phyloP scores from a whole-genome alignment of 2,797 vertebrate species.

The Craterocephalus amniculus region DNA sequence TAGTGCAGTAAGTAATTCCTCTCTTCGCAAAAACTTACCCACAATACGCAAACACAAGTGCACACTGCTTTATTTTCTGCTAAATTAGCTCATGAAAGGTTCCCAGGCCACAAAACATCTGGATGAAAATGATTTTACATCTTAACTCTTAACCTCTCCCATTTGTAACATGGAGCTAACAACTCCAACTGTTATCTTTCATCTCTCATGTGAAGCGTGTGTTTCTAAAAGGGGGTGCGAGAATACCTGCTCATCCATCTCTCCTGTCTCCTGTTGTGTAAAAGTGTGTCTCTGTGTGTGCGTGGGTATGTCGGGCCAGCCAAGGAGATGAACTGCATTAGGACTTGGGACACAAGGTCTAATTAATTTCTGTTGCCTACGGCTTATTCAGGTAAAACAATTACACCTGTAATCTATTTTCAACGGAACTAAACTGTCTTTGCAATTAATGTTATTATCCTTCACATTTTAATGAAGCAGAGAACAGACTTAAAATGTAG shows the following conservation, averaged over 20 bases:
- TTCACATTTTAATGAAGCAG: conserved; percentile 74
- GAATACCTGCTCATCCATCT: conserved; percentile 20
- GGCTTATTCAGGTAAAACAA: conserved; percentile 83
- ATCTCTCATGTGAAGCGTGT: conserved; percentile 1
- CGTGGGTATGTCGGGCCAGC: conserved; percentile 19
- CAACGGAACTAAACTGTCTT: conserved; percentile 80
- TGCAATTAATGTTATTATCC: conserved; percentile 82
- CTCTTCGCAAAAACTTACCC: conserved; percentile 13
- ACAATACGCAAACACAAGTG: conserved; percentile 22
- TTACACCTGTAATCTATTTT: conserved; percentile 85
- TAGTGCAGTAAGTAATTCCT: conserved; percentile 9
- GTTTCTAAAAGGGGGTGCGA: conserved; percentile 13
- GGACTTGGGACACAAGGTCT: conserved; percentile 74
- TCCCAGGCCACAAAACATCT: conserved; percentile 15
- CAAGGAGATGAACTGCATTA: conserved; percentile 69
- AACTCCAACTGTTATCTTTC: conserved; percentile 18
- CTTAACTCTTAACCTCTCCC: conserved; percentile 25
- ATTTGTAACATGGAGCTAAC: conserved; percentile 34
- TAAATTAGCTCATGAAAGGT: conserved; percentile 34
- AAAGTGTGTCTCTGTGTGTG: conserved; percentile 9
- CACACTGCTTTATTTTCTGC: conserved; percentile 9
- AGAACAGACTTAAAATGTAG: conserved; percentile 56
- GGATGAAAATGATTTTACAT: conserved; percentile 27
- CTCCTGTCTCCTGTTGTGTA: conserved; percentile 6
- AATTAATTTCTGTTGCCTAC: conserved; percentile 80